Conservation (phyloP, 2,797 vertebrate genomes). For the Sebastes cheni region DNA sequence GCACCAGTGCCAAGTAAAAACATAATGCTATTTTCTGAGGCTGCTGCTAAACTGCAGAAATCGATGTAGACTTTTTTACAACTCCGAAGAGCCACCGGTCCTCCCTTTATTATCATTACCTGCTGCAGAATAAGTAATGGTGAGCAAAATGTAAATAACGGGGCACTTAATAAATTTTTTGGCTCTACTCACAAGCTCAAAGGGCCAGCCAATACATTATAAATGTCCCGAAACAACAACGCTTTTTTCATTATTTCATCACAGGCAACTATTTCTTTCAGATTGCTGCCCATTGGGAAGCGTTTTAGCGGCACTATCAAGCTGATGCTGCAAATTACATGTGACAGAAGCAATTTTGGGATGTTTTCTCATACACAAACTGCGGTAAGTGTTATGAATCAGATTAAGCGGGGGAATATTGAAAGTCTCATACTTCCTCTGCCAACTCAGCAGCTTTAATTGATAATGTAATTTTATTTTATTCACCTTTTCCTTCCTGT, state of each 20-base stretch:
- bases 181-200: slow-evolving; percentile 14
- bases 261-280: slow-evolving; percentile 57
- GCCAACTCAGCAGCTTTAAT: slow-evolving; percentile 72
- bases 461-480: slow-evolving; percentile 67
- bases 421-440: slow-evolving; percentile 62
- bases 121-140: slow-evolving; percentile 40
- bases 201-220: slow-evolving; percentile 40
- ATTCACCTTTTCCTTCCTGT: neutral
- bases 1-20: slow-evolving; percentile 2
- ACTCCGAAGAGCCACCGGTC: slow-evolving; percentile 14
- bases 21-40: neutral
- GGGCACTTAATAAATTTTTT: slow-evolving; percentile 41
- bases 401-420: slow-evolving; percentile 61
- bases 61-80: slow-evolving; percentile 23
- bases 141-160: slow-evolving; percentile 56
- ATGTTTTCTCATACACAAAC: slow-evolving; percentile 70
- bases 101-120: slow-evolving; percentile 44
- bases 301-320: slow-evolving; percentile 48
- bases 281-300: slow-evolving; percentile 40
- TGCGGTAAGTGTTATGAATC: slow-evolving; percentile 71
- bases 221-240: slow-evolving; percentile 54
- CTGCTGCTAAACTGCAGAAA: slow-evolving; percentile 32
- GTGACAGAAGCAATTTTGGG: slow-evolving; percentile 76
- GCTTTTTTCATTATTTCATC: slow-evolving; percentile 43
- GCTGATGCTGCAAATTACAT: slow-evolving; percentile 74